These are phyloP conservation scores for Atta colombica DNA, from an alignment of 1,140 invertebrate species.

Conservation along the genomic window DNA sequence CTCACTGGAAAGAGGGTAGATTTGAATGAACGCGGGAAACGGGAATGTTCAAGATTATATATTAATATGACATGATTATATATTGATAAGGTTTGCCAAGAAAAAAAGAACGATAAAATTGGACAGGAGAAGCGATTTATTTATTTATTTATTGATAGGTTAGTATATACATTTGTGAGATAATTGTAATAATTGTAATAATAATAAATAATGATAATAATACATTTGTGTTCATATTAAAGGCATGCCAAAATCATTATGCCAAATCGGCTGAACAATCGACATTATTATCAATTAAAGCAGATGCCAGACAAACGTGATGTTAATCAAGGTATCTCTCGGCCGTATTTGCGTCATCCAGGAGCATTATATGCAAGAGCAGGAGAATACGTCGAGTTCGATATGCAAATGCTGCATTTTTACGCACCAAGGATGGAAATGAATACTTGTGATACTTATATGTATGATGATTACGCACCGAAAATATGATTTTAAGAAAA, in stretches of 20 bases:
- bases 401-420: background rate
- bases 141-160: too few species aligned
- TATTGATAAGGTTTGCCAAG: too few species aligned
- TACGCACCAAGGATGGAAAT: background rate
- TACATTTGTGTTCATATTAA: background rate
- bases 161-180: background rate
- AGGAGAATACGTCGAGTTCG: background rate
- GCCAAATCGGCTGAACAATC: slow-evolving; percentile 69
- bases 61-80: too few species aligned
- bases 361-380: slow-evolving; percentile 7
- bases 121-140: too few species aligned
- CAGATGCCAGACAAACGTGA: background rate
- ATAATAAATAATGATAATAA: background rate
- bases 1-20: background rate
- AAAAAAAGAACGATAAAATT: too few species aligned
- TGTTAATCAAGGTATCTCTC: slow-evolving; percentile 28
- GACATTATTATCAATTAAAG: background rate
- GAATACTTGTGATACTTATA: background rate
- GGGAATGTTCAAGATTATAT: too few species aligned
- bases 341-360: slow-evolving; percentile 58
- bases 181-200: background rate
- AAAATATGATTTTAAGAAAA: too few species aligned
- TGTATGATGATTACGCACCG: too few species aligned
- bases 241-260: slow-evolving; percentile 23
- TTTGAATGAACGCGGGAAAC: too few species aligned